Base-by-base conservation (phyloP, 2,888 invertebrate genomes). In the Exephanes ischioxanthus region DNA sequence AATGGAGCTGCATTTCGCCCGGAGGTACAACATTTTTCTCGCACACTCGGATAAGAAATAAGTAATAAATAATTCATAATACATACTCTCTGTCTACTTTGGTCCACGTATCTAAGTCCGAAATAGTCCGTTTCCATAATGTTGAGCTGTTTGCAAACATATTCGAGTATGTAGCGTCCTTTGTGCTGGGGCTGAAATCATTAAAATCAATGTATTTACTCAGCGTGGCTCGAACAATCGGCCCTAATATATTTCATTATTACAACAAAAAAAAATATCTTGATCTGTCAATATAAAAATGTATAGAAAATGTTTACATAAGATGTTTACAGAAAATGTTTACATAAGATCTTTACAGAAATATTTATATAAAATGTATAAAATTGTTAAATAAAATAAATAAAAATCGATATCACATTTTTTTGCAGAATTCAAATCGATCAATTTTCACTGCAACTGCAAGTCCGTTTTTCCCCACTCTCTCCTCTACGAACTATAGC, bases 41-140 rank as follows among this genome's bases (percentile, higher is more conserved):
- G 19, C 51, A 51, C 6, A n/a, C 75, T 11, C 30, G 26, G 9
- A 7, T 6, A 51, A 53, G 33, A 70, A 58, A 78, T 45, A 45
- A 41, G 66, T 55, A 3, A 55, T 67, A 41, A 9, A 67, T 19
- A 67, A 66, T 30, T 14, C 33, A 37, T 33, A 37, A 5, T 61
- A 92, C 96, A 95, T 95, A 98, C 98, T 95, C 98, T 96, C 94
- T 98, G 98, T 89, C 97, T 97, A 90, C 96, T 96, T 83, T 96
- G 95, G 94, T 99, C 99, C 88, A 98, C 98, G 96, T 97, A 99
- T 87, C 98, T 96, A 87, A 99, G 95, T 14, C 99, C 99, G 94
- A 99, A 98, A 94, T 98, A 99, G 94, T 99, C 99, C 92, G 97
- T 98, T 95, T 99, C 99, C 87, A 97, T 96, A 88, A 99, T 96